These are phyloP conservation scores for Himalopsyche japonica DNA, from an alignment of 2,888 invertebrate genomes.

Conservation along the genomic window DNA sequence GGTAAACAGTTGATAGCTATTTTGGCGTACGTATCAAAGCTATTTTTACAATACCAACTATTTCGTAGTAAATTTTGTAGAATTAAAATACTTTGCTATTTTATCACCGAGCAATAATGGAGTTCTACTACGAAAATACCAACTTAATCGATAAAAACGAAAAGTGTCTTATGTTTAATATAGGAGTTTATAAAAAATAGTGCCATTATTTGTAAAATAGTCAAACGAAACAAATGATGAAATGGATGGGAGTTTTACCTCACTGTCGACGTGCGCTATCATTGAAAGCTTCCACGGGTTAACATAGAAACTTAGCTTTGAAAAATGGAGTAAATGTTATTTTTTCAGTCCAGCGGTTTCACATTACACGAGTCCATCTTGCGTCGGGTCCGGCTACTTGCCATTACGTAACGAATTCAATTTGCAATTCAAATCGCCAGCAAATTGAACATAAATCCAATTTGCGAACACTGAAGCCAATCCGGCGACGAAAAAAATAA, in stretches of 20 bases:
- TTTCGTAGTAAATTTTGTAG: too few relatives aligned
- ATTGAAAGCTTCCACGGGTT: background rate
- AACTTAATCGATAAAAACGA: too few relatives aligned
- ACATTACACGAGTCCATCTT: constrained; percentile 4
- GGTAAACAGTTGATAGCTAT: too few relatives aligned
- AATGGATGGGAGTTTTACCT: background rate
- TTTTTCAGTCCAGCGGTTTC: constrained; percentile 1
- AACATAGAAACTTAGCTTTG: background rate
- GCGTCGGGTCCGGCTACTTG: constrained; percentile 20
- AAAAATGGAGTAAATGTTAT: background rate
- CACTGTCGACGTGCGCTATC: background rate
- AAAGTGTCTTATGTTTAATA: too few relatives aligned
- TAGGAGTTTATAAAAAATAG: too few relatives aligned
- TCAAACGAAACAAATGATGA: background rate
- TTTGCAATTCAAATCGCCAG: constrained; percentile 39
- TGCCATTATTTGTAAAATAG: too few relatives aligned
- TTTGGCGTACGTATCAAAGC: too few relatives aligned
- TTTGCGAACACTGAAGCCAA: constrained; percentile 38
- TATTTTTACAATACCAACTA: too few relatives aligned
- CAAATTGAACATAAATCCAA: constrained; percentile 40
- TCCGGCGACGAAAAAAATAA: constrained; percentile 25
- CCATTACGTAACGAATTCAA: constrained; percentile 37
- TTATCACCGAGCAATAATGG: too few relatives aligned
- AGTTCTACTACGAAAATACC: too few relatives aligned
- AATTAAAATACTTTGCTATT: too few relatives aligned